Conservation (phyloP, 2,797 vertebrate species). For the Pogonophryne albipinna region DNA sequence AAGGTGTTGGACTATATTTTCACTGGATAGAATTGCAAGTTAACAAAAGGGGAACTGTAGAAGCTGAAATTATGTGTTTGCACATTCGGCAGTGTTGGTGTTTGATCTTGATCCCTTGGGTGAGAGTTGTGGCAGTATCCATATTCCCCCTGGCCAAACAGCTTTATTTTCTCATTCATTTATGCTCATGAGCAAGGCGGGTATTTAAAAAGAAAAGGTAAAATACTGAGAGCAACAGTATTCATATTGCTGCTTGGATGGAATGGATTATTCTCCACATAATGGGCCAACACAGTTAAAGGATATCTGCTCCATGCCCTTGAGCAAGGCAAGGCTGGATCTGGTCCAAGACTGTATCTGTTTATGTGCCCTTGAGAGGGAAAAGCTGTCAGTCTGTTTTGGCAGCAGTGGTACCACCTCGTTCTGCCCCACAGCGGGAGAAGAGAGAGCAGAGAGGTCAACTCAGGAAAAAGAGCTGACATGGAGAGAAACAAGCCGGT, state of each 20-base stretch:
- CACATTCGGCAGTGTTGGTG: conserved; percentile 25
- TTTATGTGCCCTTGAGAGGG: conserved; percentile 63
- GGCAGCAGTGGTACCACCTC: conserved; percentile 61
- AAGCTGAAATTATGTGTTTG: conserved; percentile 28
- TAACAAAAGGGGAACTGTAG: neutral
- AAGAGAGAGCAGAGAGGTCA: conserved; percentile 66
- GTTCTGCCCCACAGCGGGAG: conserved; percentile 65
- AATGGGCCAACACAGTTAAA: conserved; percentile 39
- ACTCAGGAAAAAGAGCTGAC: conserved; percentile 71
- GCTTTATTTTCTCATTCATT: conserved; percentile 25
- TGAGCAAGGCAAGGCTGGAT: conserved; percentile 49
- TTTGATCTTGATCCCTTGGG: conserved; percentile 37
- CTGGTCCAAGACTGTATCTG: conserved; percentile 51
- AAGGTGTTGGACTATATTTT: neutral
- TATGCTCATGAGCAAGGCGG: conserved; percentile 16
- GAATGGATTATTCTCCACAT: conserved; percentile 25
- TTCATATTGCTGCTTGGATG: neutral
- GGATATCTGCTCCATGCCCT: conserved; percentile 36
- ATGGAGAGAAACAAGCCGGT: conserved; percentile 61
- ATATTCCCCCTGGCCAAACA: conserved; percentile 12
- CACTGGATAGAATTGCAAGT: conserved; percentile 8
- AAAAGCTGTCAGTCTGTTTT: conserved; percentile 57
- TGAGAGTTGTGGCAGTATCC: conserved; percentile 21
- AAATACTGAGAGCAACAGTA: neutral
- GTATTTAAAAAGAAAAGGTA: conserved; percentile 18